phyloP scores from a whole-genome alignment of 2,113 vertebrate genomes.

The Gavia stellata region DNA sequence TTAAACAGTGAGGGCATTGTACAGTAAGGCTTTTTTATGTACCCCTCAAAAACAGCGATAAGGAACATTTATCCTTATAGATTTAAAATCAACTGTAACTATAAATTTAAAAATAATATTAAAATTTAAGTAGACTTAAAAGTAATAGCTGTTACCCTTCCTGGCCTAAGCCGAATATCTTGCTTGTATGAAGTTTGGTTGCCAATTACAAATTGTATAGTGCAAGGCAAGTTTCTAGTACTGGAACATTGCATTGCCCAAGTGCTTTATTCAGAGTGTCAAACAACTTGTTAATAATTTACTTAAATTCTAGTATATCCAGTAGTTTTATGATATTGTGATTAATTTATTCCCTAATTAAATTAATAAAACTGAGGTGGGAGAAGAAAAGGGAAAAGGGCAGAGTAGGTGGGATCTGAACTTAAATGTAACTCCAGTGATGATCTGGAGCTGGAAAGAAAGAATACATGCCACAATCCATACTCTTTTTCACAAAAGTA shows the following conservation, averaged over 20 bases:
- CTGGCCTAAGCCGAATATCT: not conserved
- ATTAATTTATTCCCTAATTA: not conserved
- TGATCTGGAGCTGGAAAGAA: not conserved
- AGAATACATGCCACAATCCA: not conserved
- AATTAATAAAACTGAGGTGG: not conserved
- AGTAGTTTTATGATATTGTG: not conserved
- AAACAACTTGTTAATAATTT: not conserved
- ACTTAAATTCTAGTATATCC: not conserved
- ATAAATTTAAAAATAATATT: not conserved
- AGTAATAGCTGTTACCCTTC: not conserved
- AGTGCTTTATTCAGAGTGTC: not conserved
- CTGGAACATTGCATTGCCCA: not conserved
- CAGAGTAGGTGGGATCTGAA: not conserved
- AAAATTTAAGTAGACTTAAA: not conserved
- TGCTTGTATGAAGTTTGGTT: not conserved
- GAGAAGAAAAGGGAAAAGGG: not conserved
- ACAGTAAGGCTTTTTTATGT: not conserved
- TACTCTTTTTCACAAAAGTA: not conserved
- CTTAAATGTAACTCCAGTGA: not conserved
- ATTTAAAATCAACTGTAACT: not conserved
- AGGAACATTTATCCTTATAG: not conserved
- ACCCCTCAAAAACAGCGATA: not conserved
- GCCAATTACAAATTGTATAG: not conserved
- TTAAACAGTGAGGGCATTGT: not conserved
- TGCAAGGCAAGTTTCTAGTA: not conserved